phyloP scores from a whole-genome alignment of 1,140 invertebrate genomes.

The Protaetia brevitarsis region DNA sequence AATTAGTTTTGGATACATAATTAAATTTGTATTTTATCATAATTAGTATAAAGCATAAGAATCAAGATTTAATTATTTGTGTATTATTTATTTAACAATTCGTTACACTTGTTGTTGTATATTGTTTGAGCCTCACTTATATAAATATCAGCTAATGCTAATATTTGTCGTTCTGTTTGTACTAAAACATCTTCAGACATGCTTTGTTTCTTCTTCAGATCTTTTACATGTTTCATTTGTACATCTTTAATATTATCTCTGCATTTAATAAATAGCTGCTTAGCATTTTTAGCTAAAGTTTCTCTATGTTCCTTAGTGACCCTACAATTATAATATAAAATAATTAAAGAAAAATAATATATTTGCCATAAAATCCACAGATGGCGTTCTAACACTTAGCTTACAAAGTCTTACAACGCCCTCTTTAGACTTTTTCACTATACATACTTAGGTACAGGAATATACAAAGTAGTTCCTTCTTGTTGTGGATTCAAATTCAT shows the following conservation, averaged over 20 bases:
- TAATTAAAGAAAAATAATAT: background rate
- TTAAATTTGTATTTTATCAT: slow-evolving; percentile 16
- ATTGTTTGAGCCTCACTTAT: slow-evolving; percentile 65
- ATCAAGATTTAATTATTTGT: slow-evolving; percentile 23
- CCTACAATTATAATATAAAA: slow-evolving; percentile 50
- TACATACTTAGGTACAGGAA: slow-evolving; percentile 80
- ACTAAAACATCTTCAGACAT: slow-evolving; percentile 66
- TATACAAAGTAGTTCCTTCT: slow-evolving; percentile 84
- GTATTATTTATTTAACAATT: slow-evolving; percentile 58
- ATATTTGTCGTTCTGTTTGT: slow-evolving; percentile 66
- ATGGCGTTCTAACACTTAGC: too few relatives aligned
- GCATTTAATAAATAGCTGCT: slow-evolving; percentile 74
- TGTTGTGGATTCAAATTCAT: slow-evolving; percentile 94
- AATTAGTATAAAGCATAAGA: background rate
- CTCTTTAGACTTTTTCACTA: too few relatives aligned
- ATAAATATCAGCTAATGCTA: slow-evolving; percentile 63
- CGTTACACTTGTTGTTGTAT: slow-evolving; percentile 66
- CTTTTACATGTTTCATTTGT: slow-evolving; percentile 71
- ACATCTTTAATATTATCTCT: slow-evolving; percentile 74
- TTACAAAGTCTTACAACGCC: too few relatives aligned
- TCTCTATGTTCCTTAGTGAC: slow-evolving; percentile 91
- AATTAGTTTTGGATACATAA: slow-evolving; percentile 18
- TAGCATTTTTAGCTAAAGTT: slow-evolving; percentile 81
- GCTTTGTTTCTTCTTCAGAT: slow-evolving; percentile 62
- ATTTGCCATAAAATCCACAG: too few relatives aligned